Evolutionary conservation across 2,797 vertebrate species (phyloP), one percentile per base, ranked within the genome.

Genomic region (Thalassophryne amazonica): DNA sequence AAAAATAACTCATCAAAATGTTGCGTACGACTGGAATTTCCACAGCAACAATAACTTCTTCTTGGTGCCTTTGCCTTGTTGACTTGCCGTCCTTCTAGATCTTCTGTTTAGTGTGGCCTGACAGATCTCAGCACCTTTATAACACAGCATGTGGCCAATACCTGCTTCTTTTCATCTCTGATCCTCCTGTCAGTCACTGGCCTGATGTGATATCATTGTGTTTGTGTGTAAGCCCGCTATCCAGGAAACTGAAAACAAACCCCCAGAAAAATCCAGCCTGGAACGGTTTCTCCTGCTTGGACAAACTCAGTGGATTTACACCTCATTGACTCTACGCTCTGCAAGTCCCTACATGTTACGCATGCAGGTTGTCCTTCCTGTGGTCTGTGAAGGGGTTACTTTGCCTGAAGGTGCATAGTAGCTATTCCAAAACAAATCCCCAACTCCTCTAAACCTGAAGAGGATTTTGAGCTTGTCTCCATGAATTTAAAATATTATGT

Each of bases 111-210:
- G 27, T 50, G 17, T 52, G 35, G 59, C 39, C 41, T 51, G 46
- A 49, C 60, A 51, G 64, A 72, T 75, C 75, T 66, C 71, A 74
- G 76, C 36, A 75, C 68, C 52, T 67, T 65, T 79, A 85, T 80
- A 75, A 70, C 80, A 41, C 84, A 83, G 76, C 77, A 63, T 79
- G 82, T 4, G 58, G 72, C 48, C 64, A 41, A 52, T 1, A 43
- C 48, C 55, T 53, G 53, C 46, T 18, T 53, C 55, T 54, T 66
- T 39, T 60, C 47, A 65, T 66, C 54, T 46, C 21, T 16, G 14
- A 11, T 4, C 7, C 5, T 28, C 29, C 41, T 16, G 11, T 5
- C 4, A 34, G 39, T 33, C 45, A 45, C 24, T 6, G 10, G 32
- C 39, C 25, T 50, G 56, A 21, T 49, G 13, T 69, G 65, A 37